Percentiles rank a stretch among this genome's conserved stretches.
Evolutionary conservation across 2,113 vertebrate species (phyloP).

Genomic region (Calypte anna): DNA sequence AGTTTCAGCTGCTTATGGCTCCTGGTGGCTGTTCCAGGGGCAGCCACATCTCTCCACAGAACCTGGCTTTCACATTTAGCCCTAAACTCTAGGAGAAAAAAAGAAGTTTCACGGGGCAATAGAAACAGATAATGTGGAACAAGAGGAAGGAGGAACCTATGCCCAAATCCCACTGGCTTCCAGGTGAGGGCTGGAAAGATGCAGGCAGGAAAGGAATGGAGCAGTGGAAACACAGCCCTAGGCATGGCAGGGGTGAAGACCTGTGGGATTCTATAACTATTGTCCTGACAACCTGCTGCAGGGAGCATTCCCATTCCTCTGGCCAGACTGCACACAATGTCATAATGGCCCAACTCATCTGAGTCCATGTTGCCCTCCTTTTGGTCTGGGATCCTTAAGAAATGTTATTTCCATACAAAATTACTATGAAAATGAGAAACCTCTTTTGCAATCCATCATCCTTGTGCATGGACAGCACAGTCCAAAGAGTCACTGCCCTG

Average conservation of each 20-base stretch:
- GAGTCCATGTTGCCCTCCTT: not conserved
- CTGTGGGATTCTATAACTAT: rapidly evolving
- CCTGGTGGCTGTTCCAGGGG: not conserved
- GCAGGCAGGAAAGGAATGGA: not conserved
- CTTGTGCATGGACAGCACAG: not conserved
- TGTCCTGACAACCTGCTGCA: not conserved
- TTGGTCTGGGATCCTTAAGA: not conserved
- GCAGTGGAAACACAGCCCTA: not conserved
- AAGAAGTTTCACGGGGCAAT: not conserved
- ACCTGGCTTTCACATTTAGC: not conserved
- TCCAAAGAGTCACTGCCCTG: not conserved
- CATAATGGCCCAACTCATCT: not conserved
- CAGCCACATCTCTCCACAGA: not conserved
- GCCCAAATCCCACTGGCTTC: rapidly evolving
- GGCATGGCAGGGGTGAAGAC: not conserved
- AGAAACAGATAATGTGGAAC: not conserved
- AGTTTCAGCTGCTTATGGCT: not conserved
- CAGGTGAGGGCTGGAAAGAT: not conserved
- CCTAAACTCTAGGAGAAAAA: not conserved
- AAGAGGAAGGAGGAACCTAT: not conserved
- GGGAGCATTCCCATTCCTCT: not conserved
- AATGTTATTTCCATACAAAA: not conserved
- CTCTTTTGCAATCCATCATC: not conserved
- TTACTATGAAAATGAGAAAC: not conserved
- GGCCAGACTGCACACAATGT: not conserved